phyloP scores from a whole-genome alignment of 2,797 vertebrate species.

The Enteromius thamalakanensis region DNA sequence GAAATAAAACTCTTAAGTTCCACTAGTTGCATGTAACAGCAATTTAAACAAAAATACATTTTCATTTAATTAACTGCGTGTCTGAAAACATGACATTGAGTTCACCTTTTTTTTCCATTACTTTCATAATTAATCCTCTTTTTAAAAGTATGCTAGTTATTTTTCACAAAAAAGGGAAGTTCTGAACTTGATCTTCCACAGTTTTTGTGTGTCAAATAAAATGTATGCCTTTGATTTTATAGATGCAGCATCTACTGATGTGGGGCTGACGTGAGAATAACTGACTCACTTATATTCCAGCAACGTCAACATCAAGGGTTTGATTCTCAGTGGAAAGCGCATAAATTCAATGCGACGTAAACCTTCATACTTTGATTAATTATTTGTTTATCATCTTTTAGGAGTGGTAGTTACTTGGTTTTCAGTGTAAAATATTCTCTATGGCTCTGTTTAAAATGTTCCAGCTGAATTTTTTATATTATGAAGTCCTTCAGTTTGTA shows the following conservation, averaged over 20 bases:
- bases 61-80: background rate
- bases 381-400: conserved; percentile 3
- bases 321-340: background rate
- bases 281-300: background rate
- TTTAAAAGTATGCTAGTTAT: background rate
- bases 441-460: background rate
- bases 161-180: background rate
- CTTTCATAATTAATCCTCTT: background rate
- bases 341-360: background rate
- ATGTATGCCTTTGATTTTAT: background rate
- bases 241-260: background rate
- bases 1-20: background rate
- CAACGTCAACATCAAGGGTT: background rate
- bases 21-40: background rate
- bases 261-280: background rate
- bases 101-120: background rate
- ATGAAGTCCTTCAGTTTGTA: background rate
- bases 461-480: background rate
- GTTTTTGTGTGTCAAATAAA: background rate
- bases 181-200: background rate
- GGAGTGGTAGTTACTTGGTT: background rate
- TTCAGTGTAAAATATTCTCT: background rate
- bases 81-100: background rate
- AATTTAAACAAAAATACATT: background rate
- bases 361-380: background rate